Conservation (phyloP, 1,140 invertebrate species). For the Tribolium castaneum region DNA sequence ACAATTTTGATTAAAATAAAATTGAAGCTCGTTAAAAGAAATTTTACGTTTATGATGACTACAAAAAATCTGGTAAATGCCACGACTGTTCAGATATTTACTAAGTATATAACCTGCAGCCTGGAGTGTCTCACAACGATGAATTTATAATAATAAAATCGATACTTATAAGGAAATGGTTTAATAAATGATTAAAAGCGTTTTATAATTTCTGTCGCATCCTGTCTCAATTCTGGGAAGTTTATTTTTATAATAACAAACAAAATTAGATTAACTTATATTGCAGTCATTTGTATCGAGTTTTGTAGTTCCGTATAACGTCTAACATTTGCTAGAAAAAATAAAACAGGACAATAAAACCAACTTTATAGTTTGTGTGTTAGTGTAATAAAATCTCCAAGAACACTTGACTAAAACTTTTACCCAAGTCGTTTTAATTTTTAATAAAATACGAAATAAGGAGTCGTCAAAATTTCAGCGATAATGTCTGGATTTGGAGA, state of each 20-base stretch:
- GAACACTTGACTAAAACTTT: too few relatives aligned
- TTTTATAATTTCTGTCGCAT: background rate
- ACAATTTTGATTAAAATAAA: background rate
- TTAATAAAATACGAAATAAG: background rate
- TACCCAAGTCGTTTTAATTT: background rate
- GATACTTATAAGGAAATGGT: background rate
- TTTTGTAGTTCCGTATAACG: background rate
- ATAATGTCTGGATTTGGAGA: constrained; percentile 42
- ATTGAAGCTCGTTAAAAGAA: too few relatives aligned
- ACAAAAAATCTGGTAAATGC: too few relatives aligned
- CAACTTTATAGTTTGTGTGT: too few relatives aligned
- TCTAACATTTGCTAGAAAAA: too few relatives aligned
- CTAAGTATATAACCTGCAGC: background rate
- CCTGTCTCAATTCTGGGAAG: background rate
- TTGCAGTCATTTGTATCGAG: background rate
- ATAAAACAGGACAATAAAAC: too few relatives aligned
- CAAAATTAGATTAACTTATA: background rate
- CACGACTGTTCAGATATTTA: too few relatives aligned
- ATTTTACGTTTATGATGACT: too few relatives aligned
- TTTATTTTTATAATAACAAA: background rate
- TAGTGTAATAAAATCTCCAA: too few relatives aligned
- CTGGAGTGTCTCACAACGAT: background rate
- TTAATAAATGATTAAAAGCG: background rate
- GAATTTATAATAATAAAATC: background rate
- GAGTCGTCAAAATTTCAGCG: background rate